Evolutionary conservation across 2,888 invertebrate species (phyloP).

Genomic region (Nasonia oneida): DNA sequence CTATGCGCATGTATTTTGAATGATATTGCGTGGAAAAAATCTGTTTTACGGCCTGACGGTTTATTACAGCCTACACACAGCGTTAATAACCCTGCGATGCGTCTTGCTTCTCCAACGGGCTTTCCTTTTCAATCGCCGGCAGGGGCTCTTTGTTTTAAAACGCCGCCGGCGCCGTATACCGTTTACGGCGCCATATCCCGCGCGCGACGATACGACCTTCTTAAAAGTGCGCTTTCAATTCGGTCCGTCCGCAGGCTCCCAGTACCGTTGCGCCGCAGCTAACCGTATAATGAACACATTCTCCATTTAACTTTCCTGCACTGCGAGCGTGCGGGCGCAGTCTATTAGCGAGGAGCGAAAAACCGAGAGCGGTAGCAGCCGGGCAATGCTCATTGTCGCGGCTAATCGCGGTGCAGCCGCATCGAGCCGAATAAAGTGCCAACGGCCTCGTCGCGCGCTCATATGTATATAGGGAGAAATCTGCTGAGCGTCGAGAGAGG

Average conservation of each 20-base stretch:
- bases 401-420: slow-evolving; percentile 31
- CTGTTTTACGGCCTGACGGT: neutral
- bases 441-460: neutral
- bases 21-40: slow-evolving; percentile 3
- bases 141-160: neutral
- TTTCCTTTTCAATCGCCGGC: neutral
- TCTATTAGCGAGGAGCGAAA: neutral
- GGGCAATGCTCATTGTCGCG: slow-evolving; percentile 20
- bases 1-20: neutral
- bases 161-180: neutral
- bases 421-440: slow-evolving; percentile 11
- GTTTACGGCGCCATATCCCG: neutral
- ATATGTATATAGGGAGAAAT: slow-evolving; percentile 21
- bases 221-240: neutral
- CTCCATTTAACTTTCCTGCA: neutral
- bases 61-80: neutral
- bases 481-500: slow-evolving; percentile 46
- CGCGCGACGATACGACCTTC: neutral
- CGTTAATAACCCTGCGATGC: neutral
- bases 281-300: slow-evolving; percentile 9
- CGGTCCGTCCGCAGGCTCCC: neutral
- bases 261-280: neutral
- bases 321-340: neutral
- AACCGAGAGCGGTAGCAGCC: slow-evolving; percentile 4
- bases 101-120: neutral